Evolutionary conservation across 2,888 invertebrate species (phyloP).

Genomic region (Drosophila leonis): DNA sequence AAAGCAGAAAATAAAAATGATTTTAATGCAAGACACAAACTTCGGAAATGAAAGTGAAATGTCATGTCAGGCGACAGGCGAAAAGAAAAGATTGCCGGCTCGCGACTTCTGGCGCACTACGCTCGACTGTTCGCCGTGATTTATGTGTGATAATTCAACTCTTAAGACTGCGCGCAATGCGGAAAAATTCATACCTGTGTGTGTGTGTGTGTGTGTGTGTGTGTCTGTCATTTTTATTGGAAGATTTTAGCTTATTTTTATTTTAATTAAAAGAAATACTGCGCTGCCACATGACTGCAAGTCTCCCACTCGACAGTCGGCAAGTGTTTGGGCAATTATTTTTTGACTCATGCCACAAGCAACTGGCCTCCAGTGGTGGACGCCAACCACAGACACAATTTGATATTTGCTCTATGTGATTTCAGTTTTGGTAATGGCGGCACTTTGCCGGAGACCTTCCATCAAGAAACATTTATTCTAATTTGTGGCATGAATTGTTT

Average conservation of each 20-base stretch:
- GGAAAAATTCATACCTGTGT: slow-evolving; percentile 59
- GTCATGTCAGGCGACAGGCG: slow-evolving; percentile 68
- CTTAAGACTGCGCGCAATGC: slow-evolving; percentile 58
- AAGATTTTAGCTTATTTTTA: slow-evolving; percentile 46
- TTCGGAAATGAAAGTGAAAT: slow-evolving; percentile 82
- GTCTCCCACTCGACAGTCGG: slow-evolving; percentile 42
- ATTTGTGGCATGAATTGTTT: slow-evolving; percentile 62
- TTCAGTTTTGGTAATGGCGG: slow-evolving; percentile 57
- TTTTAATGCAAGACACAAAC: slow-evolving; percentile 76
- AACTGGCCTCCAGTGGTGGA: slow-evolving; percentile 65
- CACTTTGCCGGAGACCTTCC: slow-evolving; percentile 72
- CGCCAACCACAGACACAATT: slow-evolving; percentile 36
- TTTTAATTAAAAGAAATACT: slow-evolving; percentile 67
- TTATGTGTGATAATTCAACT: slow-evolving; percentile 72
- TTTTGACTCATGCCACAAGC: slow-evolving; percentile 56
- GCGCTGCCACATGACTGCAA: slow-evolving; percentile 31
- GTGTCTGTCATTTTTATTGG: slow-evolving; percentile 16
- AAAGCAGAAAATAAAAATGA: slow-evolving; percentile 28
- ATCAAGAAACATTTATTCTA: slow-evolving; percentile 70
- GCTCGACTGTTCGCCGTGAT: slow-evolving; percentile 48
- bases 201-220: background rate
- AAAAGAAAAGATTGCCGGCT: slow-evolving; percentile 34
- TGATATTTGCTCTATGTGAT: slow-evolving; percentile 34
- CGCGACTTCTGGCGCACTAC: slow-evolving; percentile 18
- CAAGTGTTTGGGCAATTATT: slow-evolving; percentile 62